Percentiles rank a stretch among this genome's conserved stretches.
Evolutionary conservation across 2,888 invertebrate genomes (phyloP).

Genomic region (Amaurobius ferox): DNA sequence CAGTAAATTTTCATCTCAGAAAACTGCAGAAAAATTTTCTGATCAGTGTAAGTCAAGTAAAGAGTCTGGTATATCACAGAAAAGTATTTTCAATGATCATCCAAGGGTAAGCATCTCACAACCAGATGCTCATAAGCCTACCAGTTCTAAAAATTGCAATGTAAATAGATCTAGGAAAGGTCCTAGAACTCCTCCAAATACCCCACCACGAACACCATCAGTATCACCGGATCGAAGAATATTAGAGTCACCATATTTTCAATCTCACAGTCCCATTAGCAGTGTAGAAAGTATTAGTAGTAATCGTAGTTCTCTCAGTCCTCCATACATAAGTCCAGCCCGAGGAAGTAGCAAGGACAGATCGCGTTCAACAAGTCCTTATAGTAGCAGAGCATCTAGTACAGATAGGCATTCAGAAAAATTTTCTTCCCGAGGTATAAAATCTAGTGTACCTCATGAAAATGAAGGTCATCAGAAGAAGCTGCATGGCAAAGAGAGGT

Average conservation of each 20-base stretch:
- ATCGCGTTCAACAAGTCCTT: slow-evolving; percentile 65
- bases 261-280: slow-evolving; percentile 66
- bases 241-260: slow-evolving; percentile 65
- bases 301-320: slow-evolving; percentile 58
- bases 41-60: slow-evolving; percentile 38
- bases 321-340: slow-evolving; percentile 62
- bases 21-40: slow-evolving; percentile 34
- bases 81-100: slow-evolving; percentile 42
- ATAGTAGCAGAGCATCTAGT: slow-evolving; percentile 62
- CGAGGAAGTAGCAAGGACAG: slow-evolving; percentile 66
- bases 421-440: slow-evolving; percentile 46
- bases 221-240: slow-evolving; percentile 69
- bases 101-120: slow-evolving; percentile 38
- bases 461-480: slow-evolving; percentile 50
- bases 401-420: slow-evolving; percentile 47
- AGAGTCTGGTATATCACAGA: slow-evolving; percentile 38
- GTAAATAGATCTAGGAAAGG: slow-evolving; percentile 64
- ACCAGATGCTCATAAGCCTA: slow-evolving; percentile 37
- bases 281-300: slow-evolving; percentile 67
- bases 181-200: slow-evolving; percentile 74
- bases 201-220: slow-evolving; percentile 75
- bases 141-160: slow-evolving; percentile 13
- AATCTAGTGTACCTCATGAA: slow-evolving; percentile 23
- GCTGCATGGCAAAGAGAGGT: slow-evolving; percentile 28
- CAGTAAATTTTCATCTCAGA: slow-evolving; percentile 38